A percentile compares a stretch with the other conserved stretches of the same genome.
Conservation (phyloP, 1,140 invertebrate species). For the Aphis gossypii region DNA sequence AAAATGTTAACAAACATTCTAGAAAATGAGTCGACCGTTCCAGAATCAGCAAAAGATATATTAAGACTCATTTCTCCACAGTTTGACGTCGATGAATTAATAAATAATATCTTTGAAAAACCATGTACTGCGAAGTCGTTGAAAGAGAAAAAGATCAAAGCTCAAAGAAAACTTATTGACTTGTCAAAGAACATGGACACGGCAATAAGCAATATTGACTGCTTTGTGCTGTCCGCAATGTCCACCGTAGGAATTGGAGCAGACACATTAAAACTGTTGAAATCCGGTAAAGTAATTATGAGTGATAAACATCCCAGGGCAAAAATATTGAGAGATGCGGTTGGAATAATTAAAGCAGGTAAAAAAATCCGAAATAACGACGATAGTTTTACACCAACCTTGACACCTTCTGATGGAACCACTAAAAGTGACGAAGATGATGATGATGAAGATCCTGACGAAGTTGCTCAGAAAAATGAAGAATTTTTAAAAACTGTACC, state of each 20-base stretch:
- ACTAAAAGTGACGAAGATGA: not conserved
- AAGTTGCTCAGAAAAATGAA: not conserved
- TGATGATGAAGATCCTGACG: not conserved
- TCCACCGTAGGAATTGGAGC: not conserved
- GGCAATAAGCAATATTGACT: constrained; percentile 14
- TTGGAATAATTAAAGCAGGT: not conserved
- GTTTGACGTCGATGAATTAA: not conserved
- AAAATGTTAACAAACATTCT: constrained; percentile 21
- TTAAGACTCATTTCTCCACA: not conserved
- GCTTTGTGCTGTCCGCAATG: not conserved
- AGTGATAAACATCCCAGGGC: not conserved
- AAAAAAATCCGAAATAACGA: not conserved
- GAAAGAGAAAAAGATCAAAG: not conserved
- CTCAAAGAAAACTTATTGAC: not conserved
- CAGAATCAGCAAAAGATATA: not conserved
- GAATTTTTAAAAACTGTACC: not conserved
- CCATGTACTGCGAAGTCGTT: not conserved
- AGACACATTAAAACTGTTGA: not conserved
- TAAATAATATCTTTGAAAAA: not conserved
- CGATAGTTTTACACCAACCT: not conserved
- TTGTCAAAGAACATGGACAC: not conserved
- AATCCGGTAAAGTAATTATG: constrained; percentile 21
- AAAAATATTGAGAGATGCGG: not conserved
- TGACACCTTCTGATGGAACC: not conserved
- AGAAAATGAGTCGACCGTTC: not conserved